Conservation (phyloP, 2,888 invertebrate species). For the Lepidochrysops patricia region DNA sequence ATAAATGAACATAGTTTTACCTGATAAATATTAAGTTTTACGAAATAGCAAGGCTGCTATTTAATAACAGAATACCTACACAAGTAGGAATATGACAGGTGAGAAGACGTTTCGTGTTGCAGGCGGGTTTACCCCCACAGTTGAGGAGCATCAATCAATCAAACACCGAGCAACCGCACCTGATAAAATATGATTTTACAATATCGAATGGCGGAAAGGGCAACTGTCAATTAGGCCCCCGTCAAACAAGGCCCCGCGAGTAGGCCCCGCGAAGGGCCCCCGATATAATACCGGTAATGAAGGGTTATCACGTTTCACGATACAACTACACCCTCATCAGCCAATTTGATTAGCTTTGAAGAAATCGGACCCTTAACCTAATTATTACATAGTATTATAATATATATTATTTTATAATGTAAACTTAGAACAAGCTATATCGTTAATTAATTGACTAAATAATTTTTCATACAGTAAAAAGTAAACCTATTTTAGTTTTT, state of each 20-base stretch:
- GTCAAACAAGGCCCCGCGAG: conserved; percentile 16
- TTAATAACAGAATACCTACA: neutral
- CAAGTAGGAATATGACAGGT: neutral
- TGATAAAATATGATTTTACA: conserved; percentile 22
- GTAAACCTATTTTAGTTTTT: too few species aligned
- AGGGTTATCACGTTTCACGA: conserved; percentile 32
- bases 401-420: neutral
- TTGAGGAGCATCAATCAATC: neutral
- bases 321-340: conserved; percentile 17
- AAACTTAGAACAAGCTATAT: neutral
- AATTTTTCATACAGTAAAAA: too few species aligned
- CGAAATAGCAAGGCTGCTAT: too few species aligned
- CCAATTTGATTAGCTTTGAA: neutral
- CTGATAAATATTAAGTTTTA: too few species aligned
- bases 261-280: conserved; percentile 19
- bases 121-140: neutral
- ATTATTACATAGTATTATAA: neutral
- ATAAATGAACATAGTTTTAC: too few species aligned
- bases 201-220: conserved; percentile 23
- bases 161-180: conserved; percentile 13
- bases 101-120: neutral
- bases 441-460: too few species aligned
- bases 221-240: conserved; percentile 23
- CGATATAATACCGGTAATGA: conserved; percentile 35
- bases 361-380: neutral